These are phyloP conservation scores for Anisognathus igniventris DNA, from an alignment of 2,797 vertebrate genomes.

Conservation along the genomic window DNA sequence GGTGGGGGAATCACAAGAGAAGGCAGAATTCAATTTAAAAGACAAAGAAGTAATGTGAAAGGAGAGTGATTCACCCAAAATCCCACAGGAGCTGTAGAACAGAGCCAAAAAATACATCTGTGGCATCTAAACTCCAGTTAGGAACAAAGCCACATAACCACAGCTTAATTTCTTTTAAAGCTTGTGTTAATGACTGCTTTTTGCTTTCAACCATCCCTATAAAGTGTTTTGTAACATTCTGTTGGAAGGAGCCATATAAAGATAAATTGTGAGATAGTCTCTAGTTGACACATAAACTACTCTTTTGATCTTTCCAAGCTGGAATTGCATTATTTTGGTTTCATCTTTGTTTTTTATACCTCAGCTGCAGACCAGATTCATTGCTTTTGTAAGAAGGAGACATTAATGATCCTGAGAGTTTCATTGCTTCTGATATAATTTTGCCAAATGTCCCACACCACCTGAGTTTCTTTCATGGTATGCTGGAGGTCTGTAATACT, in stretches of 20 bases:
- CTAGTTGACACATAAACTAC: not conserved
- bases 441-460: not conserved
- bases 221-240: not conserved
- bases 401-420: not conserved
- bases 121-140: not conserved
- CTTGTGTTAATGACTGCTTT: not conserved
- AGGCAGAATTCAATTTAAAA: not conserved
- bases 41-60: not conserved
- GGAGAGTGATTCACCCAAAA: not conserved
- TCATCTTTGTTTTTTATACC: not conserved
- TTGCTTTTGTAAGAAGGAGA: slow-evolving; percentile 44
- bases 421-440: not conserved
- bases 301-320: not conserved
- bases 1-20: not conserved
- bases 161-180: not conserved
- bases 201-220: not conserved
- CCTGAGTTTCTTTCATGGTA: slow-evolving; percentile 30
- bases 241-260: not conserved
- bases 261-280: not conserved
- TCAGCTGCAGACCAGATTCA: not conserved
- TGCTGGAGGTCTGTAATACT: not conserved
- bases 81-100: not conserved
- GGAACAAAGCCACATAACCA: not conserved
- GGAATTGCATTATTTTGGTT: not conserved
- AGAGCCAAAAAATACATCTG: not conserved